Base-by-base conservation (phyloP, 2,797 vertebrate genomes). In the Aldrovandia affinis region DNA sequence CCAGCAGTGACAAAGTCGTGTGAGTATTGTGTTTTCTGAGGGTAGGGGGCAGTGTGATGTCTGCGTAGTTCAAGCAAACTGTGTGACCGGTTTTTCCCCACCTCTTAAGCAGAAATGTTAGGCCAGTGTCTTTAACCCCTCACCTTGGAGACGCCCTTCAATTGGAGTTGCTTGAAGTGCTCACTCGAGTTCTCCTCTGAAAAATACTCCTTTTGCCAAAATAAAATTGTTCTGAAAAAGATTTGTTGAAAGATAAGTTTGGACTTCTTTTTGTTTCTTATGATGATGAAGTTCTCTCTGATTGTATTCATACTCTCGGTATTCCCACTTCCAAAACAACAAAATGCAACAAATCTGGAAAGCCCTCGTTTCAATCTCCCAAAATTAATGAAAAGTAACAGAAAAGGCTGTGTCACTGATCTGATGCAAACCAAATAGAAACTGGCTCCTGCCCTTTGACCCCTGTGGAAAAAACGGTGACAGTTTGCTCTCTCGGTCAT, bases 1-100 rank as follows among this genome's bases (percentile, higher is more conserved):
- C 94, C 95, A 95, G 94, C 95, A 95, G 91, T 91, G 75, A 80
- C 78, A 80, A 83, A 88, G 80, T 81, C 89, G 89, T 92, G 92
- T 89, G 92, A 92, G 90, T 88, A 91, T 84, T 80, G 88, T 88
- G 87, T 79, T 89, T 68, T 33, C 9, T 44, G 70, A 86, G 80
- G 83, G 87, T 4, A 65, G 68, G 33, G 84, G 87, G 87, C 87
- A 28, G 20, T 42, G 36, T 57, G 15, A 36, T 36, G 73, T 44
- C 55, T 28, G n/a, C 36, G 1, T 57, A 18, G 33, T 54, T 70
- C 55, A 47, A 18, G 61, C 65, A 52, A 83, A 44, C 83, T 63
- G 39, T 50, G 18, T 50, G 68, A 73, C 77, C 42, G n/a, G 20
- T 83, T 44, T 83, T 61, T 25, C 42, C 57, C 75, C 36, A 25